Percentiles rank a stretch among this genome's conserved stretches.
phyloP scores from a whole-genome alignment of 2,113 vertebrate species.

The Tetrao urogallus region DNA sequence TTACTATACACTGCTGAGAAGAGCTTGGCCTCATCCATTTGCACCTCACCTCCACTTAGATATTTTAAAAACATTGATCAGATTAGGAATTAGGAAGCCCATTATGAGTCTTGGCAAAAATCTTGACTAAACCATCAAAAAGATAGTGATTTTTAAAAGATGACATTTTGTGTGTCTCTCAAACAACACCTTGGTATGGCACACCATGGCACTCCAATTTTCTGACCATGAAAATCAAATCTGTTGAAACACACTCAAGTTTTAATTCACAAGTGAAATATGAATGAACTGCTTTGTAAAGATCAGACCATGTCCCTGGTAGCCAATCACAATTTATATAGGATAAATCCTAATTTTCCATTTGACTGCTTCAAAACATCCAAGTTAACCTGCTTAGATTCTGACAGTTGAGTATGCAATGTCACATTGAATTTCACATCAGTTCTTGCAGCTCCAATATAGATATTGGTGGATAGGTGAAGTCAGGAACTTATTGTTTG shows the following conservation, averaged over 20 bases:
- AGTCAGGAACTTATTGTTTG: not conserved
- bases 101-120: not conserved
- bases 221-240: not conserved
- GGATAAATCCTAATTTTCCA: not conserved
- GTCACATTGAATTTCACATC: not conserved
- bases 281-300: not conserved
- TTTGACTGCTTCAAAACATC: not conserved
- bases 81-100: not conserved
- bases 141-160: not conserved
- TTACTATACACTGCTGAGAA: no score
- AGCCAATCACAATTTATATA: not conserved
- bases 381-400: not conserved
- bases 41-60: no score
- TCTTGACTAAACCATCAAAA: not conserved
- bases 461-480: not conserved
- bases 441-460: not conserved
- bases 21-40: no score
- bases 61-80: no score
- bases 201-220: not conserved
- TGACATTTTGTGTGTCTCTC: not conserved
- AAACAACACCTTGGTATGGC: not conserved
- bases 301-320: not conserved
- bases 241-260: not conserved
- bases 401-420: not conserved
- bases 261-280: not conserved